These are phyloP conservation scores for Colletes collaris DNA, from an alignment of 2,888 invertebrate genomes.

Conservation along the genomic window DNA sequence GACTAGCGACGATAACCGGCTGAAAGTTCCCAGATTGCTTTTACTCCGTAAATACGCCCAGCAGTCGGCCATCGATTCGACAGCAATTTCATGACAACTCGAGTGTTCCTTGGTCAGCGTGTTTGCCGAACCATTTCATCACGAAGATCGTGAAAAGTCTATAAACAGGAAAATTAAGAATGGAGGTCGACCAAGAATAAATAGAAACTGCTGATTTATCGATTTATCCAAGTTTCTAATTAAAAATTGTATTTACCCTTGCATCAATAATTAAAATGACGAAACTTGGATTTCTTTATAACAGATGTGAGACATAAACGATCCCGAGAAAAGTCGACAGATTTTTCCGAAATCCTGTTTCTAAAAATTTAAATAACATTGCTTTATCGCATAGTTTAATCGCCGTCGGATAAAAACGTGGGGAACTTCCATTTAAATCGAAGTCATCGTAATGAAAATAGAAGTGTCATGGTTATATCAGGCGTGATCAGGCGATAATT, in stretches of 20 bases:
- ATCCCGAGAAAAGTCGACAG: too few species aligned
- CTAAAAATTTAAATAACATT: too few species aligned
- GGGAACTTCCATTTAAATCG: too few species aligned
- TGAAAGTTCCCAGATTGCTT: constrained; percentile 37
- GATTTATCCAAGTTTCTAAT: background rate
- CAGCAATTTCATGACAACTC: constrained; percentile 28
- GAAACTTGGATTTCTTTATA: too few species aligned
- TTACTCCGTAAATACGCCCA: constrained; percentile 33
- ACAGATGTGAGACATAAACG: too few species aligned
- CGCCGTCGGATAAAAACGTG: too few species aligned
- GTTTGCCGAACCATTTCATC: constrained; percentile 9
- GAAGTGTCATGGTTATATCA: too few species aligned
- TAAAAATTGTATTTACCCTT: background rate
- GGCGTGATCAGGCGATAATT: too few species aligned
- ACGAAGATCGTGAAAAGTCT: background rate
- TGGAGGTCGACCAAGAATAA: background rate
- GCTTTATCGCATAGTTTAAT: too few species aligned
- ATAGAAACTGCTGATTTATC: background rate
- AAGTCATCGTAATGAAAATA: too few species aligned
- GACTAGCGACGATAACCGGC: constrained; percentile 37
- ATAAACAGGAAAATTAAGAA: background rate
- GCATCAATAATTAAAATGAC: too few species aligned
- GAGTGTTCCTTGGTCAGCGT: constrained; percentile 16
- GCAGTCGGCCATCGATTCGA: constrained; percentile 21
- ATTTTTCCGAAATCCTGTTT: too few species aligned